These are phyloP conservation scores for Amphiprion clarkii DNA, from an alignment of 2,797 vertebrate genomes.

Conservation along the genomic window DNA sequence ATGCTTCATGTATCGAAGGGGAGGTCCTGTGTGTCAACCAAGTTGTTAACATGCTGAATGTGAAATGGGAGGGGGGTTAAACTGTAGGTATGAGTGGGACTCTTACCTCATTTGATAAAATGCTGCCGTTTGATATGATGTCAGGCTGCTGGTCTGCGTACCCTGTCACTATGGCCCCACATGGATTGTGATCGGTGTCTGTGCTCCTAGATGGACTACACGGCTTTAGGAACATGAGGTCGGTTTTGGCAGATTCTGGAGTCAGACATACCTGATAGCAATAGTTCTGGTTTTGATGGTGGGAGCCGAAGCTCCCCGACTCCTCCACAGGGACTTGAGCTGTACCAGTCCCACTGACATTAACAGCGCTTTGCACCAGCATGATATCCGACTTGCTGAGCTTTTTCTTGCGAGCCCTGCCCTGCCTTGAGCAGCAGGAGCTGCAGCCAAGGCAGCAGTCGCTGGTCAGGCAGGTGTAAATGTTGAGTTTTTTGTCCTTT, in stretches of 20 bases:
- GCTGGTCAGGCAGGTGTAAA: slow-evolving; percentile 93
- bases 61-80: slow-evolving; percentile 21
- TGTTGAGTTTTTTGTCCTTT: slow-evolving; percentile 96
- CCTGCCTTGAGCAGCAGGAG: slow-evolving; percentile 92
- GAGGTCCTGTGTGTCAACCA: background rate
- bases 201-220: slow-evolving; percentile 94
- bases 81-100: slow-evolving; percentile 36
- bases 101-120: slow-evolving; percentile 96
- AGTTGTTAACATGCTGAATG: slow-evolving; percentile 47
- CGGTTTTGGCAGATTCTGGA: slow-evolving; percentile 98
- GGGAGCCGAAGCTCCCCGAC: slow-evolving; percentile 91
- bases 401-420: slow-evolving; percentile 94
- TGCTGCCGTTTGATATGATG: slow-evolving; percentile 98
- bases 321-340: slow-evolving; percentile 92
- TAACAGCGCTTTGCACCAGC: slow-evolving; percentile 94
- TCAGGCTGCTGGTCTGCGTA: slow-evolving; percentile 97
- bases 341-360: slow-evolving; percentile 84
- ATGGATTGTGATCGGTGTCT: slow-evolving; percentile 94
- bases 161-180: slow-evolving; percentile 93
- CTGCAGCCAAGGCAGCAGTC: slow-evolving; percentile 93
- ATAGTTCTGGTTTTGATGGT: slow-evolving; percentile 97
- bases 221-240: slow-evolving; percentile 98
- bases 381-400: slow-evolving; percentile 99
- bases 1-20: slow-evolving; percentile 7
- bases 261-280: slow-evolving; percentile 99